phyloP scores from a whole-genome alignment of 2,888 invertebrate genomes.

The Agrochola macilenta region DNA sequence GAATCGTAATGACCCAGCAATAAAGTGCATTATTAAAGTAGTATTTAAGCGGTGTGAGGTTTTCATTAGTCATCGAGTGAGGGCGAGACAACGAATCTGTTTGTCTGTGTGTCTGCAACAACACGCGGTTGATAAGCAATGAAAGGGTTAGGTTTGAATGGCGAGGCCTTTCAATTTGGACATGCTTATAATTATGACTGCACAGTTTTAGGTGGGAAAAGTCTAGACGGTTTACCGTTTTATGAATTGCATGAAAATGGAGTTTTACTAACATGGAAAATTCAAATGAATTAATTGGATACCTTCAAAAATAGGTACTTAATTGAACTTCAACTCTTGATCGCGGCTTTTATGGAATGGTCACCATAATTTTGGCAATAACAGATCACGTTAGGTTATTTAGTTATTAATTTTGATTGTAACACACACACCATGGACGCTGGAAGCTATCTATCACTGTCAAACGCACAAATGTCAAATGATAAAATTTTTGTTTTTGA shows the following conservation, averaged over 20 bases:
- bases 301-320: neutral
- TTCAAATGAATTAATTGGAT: neutral
- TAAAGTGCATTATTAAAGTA: conserved; percentile 58
- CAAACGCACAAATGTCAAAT: conserved; percentile 27
- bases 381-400: too few relatives aligned
- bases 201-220: conserved; percentile 36
- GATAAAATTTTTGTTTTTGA: neutral
- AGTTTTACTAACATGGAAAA: conserved; percentile 12
- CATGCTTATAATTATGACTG: conserved; percentile 48
- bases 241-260: conserved; percentile 14
- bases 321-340: neutral
- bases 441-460: conserved; percentile 19
- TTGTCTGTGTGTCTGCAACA: conserved; percentile 85
- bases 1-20: conserved; percentile 58
- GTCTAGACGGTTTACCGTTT: conserved; percentile 41
- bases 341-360: neutral
- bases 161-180: conserved; percentile 77
- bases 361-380: conserved; percentile 9
- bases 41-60: conserved; percentile 62
- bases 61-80: conserved; percentile 84
- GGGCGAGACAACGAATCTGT: conserved; percentile 82
- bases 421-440: neutral
- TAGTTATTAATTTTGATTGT: conserved; percentile 12
- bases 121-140: conserved; percentile 84
- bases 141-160: conserved; percentile 76